These are phyloP conservation scores for Galerucella calmariensis DNA, from an alignment of 2,888 invertebrate species.

Conservation along the genomic window DNA sequence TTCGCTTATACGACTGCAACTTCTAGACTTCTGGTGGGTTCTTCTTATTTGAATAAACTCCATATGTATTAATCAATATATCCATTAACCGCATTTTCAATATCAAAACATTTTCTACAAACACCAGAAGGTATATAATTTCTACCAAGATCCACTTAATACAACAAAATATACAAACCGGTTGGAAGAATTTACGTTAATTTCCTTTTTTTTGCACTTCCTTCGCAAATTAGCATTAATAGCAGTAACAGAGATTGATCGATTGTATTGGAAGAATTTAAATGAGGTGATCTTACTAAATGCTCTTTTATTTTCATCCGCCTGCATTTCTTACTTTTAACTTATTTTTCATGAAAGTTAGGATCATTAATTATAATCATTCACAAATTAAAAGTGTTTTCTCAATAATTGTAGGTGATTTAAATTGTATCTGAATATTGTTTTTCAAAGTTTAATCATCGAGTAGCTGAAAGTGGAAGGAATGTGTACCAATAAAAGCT, in stretches of 20 bases:
- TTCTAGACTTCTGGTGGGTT: no score
- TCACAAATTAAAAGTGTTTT: no score
- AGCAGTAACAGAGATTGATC: conserved; percentile 3
- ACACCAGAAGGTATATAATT: neutral
- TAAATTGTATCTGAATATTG: neutral
- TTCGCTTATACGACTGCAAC: no score
- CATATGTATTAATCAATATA: neutral
- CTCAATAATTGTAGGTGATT: neutral
- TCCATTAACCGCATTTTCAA: neutral
- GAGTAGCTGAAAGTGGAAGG: no score
- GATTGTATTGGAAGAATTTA: neutral
- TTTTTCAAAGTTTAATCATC: neutral
- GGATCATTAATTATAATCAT: neutral
- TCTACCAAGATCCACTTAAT: neutral
- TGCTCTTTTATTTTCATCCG: neutral
- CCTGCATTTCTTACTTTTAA: neutral
- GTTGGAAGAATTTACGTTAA: neutral
- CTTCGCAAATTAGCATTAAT: neutral
- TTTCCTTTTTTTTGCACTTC: neutral
- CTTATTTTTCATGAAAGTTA: neutral
- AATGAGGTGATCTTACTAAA: neutral
- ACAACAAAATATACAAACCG: neutral
- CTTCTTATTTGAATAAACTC: no score
- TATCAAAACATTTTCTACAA: neutral
- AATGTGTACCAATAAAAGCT: no score